Conservation (phyloP, 2,888 invertebrate genomes). For the Athetis lepigone region DNA sequence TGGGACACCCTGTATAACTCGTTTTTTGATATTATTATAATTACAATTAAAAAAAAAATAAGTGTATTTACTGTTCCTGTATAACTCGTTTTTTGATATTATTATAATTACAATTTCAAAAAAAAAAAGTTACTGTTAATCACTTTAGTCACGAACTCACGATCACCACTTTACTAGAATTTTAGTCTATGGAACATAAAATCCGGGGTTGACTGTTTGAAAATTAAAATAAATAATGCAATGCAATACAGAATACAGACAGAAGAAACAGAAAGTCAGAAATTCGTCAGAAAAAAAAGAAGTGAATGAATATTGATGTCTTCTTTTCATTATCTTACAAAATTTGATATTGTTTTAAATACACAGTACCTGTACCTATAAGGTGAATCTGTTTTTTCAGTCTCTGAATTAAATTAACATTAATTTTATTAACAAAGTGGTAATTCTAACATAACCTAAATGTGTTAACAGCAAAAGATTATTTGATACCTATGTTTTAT, state of each 20-base stretch:
- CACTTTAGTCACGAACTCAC: too few relatives aligned
- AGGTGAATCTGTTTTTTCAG: slow-evolving; percentile 58
- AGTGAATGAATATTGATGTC: slow-evolving; percentile 54
- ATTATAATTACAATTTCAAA: too few relatives aligned
- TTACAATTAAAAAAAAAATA: too few relatives aligned
- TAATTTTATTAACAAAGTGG: slow-evolving; percentile 64
- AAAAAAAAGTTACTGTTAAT: too few relatives aligned
- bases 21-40: too few relatives aligned
- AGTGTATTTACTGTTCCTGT: too few relatives aligned
- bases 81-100: too few relatives aligned
- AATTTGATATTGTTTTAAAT: slow-evolving; percentile 47
- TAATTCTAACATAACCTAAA: slow-evolving; percentile 79
- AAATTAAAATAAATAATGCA: slow-evolving; percentile 59
- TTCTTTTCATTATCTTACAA: slow-evolving; percentile 48
- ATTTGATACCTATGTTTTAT: slow-evolving; percentile 36
- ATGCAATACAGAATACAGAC: background rate
- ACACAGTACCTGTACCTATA: slow-evolving; percentile 23
- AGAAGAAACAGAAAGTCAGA: slow-evolving; percentile 24
- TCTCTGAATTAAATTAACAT: slow-evolving; percentile 42
- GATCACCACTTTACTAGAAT: background rate
- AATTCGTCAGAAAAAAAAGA: slow-evolving; percentile 55
- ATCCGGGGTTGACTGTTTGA: slow-evolving; percentile 59
- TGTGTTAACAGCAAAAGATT: slow-evolving; percentile 67
- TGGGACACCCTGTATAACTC: too few relatives aligned
- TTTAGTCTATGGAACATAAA: slow-evolving; percentile 32